Evolutionary conservation across 2,888 invertebrate species (phyloP).

Genomic region (Ceraclea dissimilis): DNA sequence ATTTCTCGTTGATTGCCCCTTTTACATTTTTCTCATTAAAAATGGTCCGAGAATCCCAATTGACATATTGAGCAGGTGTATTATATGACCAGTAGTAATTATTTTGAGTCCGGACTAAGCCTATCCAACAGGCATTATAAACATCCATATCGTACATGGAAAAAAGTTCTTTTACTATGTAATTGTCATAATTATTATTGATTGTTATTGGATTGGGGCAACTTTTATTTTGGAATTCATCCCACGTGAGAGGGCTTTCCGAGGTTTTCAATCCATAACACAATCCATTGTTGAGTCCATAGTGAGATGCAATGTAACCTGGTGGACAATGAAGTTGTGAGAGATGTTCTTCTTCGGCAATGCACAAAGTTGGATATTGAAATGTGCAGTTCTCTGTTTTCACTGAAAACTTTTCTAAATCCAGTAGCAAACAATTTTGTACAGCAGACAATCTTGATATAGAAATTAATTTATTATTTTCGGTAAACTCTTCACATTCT

Average conservation of each 20-base stretch:
- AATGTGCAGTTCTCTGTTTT: constrained; percentile 34
- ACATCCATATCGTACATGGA: constrained; percentile 6
- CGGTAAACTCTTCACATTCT: constrained; percentile 23
- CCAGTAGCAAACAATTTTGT: constrained; percentile 38
- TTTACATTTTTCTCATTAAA: constrained; percentile 10
- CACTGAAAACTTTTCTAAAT: constrained; percentile 31
- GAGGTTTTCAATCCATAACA: constrained; percentile 16
- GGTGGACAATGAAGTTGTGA: constrained; percentile 37
- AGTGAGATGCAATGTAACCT: constrained; percentile 36
- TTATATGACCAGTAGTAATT: constrained; percentile 34
- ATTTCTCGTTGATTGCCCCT: constrained; percentile 20
- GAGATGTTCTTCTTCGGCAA: constrained; percentile 37
- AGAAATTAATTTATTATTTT: not conserved
- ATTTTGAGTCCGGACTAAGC: constrained; percentile 33
- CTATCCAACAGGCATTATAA: constrained; percentile 25
- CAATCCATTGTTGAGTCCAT: constrained; percentile 13
- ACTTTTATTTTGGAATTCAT: constrained; percentile 13
- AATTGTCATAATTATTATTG: constrained; percentile 16
- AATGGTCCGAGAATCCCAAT: constrained; percentile 20
- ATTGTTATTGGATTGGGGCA: constrained; percentile 22
- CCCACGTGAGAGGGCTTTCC: constrained; percentile 9
- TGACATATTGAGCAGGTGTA: constrained; percentile 26
- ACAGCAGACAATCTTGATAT: constrained; percentile 28
- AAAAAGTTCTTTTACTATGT: constrained; percentile 18
- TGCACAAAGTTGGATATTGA: constrained; percentile 38